phyloP scores from a whole-genome alignment of 1,140 invertebrate species.

The Hypothenemus hampei region DNA sequence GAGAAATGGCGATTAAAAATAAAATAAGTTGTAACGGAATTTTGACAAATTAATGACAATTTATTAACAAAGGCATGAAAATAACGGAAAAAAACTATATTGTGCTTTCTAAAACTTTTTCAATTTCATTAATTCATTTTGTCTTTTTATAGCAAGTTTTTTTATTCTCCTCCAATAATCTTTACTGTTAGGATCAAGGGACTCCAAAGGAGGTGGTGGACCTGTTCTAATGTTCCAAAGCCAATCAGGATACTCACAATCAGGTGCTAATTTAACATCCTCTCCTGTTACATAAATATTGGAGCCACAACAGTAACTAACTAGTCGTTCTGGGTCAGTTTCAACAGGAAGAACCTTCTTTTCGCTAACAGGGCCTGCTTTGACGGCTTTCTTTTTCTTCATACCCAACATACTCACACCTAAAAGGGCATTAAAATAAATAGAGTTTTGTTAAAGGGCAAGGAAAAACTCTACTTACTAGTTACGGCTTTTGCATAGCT shows the following conservation, averaged over 20 bases:
- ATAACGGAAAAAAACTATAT: background rate
- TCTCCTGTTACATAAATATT: slow-evolving; percentile 75
- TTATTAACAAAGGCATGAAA: background rate
- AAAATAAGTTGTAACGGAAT: background rate
- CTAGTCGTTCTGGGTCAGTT: slow-evolving; percentile 74
- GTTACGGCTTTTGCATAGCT: slow-evolving; percentile 32
- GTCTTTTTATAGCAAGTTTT: slow-evolving; percentile 54
- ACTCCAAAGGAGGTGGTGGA: slow-evolving; percentile 56
- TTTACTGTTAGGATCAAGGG: slow-evolving; percentile 74
- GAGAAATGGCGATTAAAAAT: background rate
- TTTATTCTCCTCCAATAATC: slow-evolving; percentile 73
- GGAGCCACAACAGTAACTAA: slow-evolving; percentile 79
- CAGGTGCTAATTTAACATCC: slow-evolving; percentile 77
- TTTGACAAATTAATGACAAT: no score
- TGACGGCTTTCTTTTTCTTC: slow-evolving; percentile 55
- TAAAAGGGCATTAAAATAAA: slow-evolving; percentile 22
- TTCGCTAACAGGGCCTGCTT: slow-evolving; percentile 54
- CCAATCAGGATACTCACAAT: slow-evolving; percentile 92
- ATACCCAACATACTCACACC: slow-evolving; percentile 39
- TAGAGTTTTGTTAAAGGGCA: background rate
- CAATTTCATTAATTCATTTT: slow-evolving; percentile 56
- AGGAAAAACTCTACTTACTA: slow-evolving; percentile 16
- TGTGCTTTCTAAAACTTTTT: slow-evolving; percentile 47
- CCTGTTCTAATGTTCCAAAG: slow-evolving; percentile 71
- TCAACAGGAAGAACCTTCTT: slow-evolving; percentile 79